phyloP scores from a whole-genome alignment of 2,888 invertebrate genomes.

The Tetheella fluctuosa region DNA sequence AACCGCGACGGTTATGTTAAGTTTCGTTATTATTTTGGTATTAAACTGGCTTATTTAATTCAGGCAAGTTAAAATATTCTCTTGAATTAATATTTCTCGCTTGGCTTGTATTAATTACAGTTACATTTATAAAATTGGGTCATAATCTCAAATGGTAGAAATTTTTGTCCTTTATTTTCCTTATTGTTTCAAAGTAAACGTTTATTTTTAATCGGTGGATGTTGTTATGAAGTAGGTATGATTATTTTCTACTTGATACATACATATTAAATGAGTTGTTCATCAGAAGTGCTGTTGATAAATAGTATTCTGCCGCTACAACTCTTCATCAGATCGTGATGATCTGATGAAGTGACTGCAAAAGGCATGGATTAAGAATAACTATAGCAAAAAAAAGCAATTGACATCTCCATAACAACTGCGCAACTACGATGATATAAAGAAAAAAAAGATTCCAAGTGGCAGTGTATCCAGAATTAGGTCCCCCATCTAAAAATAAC shows the following conservation, averaged over 20 bases:
- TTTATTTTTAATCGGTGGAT: neutral
- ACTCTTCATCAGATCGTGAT: no score
- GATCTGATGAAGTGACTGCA: no score
- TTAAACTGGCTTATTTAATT: neutral
- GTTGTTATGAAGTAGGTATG: neutral
- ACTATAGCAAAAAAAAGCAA: neutral
- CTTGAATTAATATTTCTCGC: neutral
- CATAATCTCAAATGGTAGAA: neutral
- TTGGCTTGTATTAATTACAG: neutral
- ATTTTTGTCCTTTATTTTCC: neutral
- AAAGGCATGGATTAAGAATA: no score
- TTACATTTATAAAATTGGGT: neutral
- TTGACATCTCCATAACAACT: constrained; percentile 1
- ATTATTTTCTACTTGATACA: no score
- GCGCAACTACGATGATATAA: constrained; percentile 16
- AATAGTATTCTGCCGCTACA: no score
- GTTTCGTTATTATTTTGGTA: neutral
- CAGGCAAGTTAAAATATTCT: neutral
- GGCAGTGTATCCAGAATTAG: constrained; percentile 71
- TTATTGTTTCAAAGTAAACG: neutral
- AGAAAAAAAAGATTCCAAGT: constrained; percentile 42
- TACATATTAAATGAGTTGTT: no score
- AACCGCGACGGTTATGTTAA: neutral
- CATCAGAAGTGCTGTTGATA: no score
- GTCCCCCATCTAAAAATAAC: constrained; percentile 65